Conservation (phyloP, 1,140 invertebrate species). For the Pygmarrhopalites habei region DNA sequence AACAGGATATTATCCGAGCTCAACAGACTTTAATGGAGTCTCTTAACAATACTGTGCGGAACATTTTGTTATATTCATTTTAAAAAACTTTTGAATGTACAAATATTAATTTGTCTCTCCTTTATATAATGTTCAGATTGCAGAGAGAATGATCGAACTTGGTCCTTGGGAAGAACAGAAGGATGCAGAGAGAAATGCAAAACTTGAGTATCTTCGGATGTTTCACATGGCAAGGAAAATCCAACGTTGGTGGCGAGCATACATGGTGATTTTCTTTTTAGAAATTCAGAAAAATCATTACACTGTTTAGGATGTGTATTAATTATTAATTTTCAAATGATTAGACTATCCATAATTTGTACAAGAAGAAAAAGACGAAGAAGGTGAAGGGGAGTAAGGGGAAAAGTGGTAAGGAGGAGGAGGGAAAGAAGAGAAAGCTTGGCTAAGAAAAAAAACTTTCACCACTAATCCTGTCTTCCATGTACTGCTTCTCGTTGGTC, state of each 20-base stretch:
- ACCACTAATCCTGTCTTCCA: no score
- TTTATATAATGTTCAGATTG: slow-evolving; percentile 24
- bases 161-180: slow-evolving; percentile 38
- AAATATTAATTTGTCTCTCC: not conserved
- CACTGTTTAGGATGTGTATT: no score
- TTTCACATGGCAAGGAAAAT: slow-evolving; percentile 31
- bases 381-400: slow-evolving; percentile 23
- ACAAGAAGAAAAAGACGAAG: slow-evolving; percentile 33
- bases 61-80: slow-evolving; percentile 7
- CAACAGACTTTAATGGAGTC: slow-evolving; percentile 23
- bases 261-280: slow-evolving; percentile 31
- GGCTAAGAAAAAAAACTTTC: no score
- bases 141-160: slow-evolving; percentile 28
- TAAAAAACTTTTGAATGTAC: slow-evolving; percentile 2
- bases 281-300: not conserved
- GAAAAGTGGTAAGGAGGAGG: slow-evolving; percentile 19
- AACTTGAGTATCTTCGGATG: slow-evolving; percentile 17
- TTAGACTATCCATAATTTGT: slow-evolving; percentile 30
- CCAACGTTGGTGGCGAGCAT: slow-evolving; percentile 37
- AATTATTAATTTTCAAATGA: no score
- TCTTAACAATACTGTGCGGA: slow-evolving; percentile 21
- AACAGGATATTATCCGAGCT: slow-evolving; percentile 20
- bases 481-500: no score
- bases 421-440: not conserved
- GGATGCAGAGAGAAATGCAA: slow-evolving; percentile 20